Evolutionary conservation across 2,888 invertebrate genomes (phyloP).

Genomic region (Priocnemis perturbator): DNA sequence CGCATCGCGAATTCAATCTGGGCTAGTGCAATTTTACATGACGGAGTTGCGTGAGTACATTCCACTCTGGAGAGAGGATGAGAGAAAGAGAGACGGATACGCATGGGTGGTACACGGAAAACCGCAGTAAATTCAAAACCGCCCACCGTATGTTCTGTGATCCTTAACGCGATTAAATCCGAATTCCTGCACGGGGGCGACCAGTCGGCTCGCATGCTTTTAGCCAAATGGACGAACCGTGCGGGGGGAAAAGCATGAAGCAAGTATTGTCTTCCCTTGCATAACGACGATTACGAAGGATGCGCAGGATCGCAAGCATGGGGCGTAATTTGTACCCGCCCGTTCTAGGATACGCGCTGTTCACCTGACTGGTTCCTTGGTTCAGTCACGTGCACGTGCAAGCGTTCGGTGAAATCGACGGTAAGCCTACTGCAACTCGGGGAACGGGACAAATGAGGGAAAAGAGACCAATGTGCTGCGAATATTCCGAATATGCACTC

Average conservation of each 20-base stretch:
- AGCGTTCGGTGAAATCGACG: too few relatives aligned
- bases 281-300: slow-evolving; percentile 13
- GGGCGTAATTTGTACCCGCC: slow-evolving; percentile 33
- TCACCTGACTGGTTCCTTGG: background rate
- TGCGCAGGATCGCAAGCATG: slow-evolving; percentile 27
- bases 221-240: slow-evolving; percentile 63
- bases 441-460: too few relatives aligned
- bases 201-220: slow-evolving; percentile 56
- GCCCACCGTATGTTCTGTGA: slow-evolving; percentile 24
- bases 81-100: background rate
- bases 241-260: slow-evolving; percentile 40
- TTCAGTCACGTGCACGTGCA: too few relatives aligned
- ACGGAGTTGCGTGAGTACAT: background rate
- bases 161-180: slow-evolving; percentile 49
- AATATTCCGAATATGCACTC: too few relatives aligned
- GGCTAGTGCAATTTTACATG: background rate
- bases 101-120: slow-evolving; percentile 19
- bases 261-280: too few relatives aligned
- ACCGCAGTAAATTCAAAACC: slow-evolving; percentile 40
- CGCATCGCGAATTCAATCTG: slow-evolving; percentile 1
- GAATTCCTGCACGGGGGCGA: slow-evolving; percentile 34
- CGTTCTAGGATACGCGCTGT: background rate
- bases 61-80: background rate
- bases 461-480: too few relatives aligned
- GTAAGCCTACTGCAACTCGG: too few relatives aligned